Evolutionary conservation across 2,113 vertebrate species (phyloP).

Genomic region (Chloroceryle aenea): DNA sequence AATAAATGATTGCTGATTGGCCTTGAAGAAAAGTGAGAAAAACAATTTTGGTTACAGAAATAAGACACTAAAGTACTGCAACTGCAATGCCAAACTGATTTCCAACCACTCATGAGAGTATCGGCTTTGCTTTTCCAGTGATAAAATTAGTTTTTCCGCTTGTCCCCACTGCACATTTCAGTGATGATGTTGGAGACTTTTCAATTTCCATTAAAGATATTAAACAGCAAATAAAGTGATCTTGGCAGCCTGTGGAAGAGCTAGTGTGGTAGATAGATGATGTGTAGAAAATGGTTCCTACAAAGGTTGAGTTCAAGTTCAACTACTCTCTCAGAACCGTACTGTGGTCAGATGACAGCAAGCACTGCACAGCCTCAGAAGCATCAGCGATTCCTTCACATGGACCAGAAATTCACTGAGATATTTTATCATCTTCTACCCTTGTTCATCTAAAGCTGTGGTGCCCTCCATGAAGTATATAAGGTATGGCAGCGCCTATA

Average conservation of each 20-base stretch:
- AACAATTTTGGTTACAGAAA: constrained; percentile 46
- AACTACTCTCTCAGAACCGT: not conserved
- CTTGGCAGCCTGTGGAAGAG: not conserved
- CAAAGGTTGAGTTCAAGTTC: not conserved
- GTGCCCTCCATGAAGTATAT: not conserved
- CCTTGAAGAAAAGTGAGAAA: constrained; percentile 56
- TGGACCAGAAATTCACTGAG: not conserved
- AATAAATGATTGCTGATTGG: constrained; percentile 51
- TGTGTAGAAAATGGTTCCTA: not conserved
- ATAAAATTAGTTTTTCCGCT: constrained; percentile 8
- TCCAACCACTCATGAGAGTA: constrained; percentile 27
- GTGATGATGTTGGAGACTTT: not conserved
- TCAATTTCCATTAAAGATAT: constrained; percentile 25
- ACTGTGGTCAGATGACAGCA: not conserved
- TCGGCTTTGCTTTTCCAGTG: not conserved
- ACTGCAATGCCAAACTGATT: constrained; percentile 26
- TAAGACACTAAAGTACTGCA: not conserved
- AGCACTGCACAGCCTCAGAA: not conserved
- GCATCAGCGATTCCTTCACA: not conserved
- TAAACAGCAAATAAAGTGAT: constrained; percentile 6
- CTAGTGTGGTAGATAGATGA: not conserved
- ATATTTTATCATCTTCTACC: not conserved
- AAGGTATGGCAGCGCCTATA: accelerated
- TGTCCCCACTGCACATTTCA: not conserved
- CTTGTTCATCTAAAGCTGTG: not conserved